Conservation (phyloP, 2,888 invertebrate genomes). For the Tetheella fluctuosa region DNA sequence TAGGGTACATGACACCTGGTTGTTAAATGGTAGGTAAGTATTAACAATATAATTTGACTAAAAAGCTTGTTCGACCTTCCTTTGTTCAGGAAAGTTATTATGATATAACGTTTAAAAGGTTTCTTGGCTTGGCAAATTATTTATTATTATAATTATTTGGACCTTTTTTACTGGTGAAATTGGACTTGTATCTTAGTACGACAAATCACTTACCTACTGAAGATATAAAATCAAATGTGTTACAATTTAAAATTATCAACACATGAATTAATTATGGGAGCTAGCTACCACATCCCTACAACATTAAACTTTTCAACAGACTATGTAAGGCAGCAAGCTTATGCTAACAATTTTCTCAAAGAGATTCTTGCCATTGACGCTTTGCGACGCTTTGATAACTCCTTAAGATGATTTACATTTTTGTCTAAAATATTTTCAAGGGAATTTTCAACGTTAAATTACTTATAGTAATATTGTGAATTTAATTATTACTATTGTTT, state of each 20-base stretch:
- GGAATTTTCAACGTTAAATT: conserved; percentile 1
- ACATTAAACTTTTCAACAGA: conserved; percentile 46
- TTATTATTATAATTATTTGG: too few species aligned
- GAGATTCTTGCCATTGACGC: conserved; percentile 62
- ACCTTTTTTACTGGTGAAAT: too few species aligned
- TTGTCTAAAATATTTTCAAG: conserved; percentile 19
- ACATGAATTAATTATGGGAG: conserved; percentile 26
- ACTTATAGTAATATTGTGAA: neutral
- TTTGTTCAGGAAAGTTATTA: neutral
- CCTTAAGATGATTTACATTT: conserved; percentile 63
- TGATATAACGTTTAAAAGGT: neutral
- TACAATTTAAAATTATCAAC: conserved; percentile 12
- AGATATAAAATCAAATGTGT: neutral
- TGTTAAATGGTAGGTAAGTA: conserved; percentile 43
- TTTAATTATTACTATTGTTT: neutral
- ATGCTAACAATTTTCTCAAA: conserved; percentile 75
- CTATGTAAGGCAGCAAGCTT: conserved; percentile 59
- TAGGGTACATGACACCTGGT: conserved; percentile 53
- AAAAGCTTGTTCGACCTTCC: neutral
- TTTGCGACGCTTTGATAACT: conserved; percentile 74
- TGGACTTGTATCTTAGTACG: too few species aligned
- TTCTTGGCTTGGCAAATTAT: too few species aligned
- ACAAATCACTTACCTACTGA: neutral
- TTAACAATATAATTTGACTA: neutral
- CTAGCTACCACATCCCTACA: conserved; percentile 45